Base-by-base conservation (phyloP, 53 echinoderm and acorn worm species). In the Henricia sp. region DNA sequence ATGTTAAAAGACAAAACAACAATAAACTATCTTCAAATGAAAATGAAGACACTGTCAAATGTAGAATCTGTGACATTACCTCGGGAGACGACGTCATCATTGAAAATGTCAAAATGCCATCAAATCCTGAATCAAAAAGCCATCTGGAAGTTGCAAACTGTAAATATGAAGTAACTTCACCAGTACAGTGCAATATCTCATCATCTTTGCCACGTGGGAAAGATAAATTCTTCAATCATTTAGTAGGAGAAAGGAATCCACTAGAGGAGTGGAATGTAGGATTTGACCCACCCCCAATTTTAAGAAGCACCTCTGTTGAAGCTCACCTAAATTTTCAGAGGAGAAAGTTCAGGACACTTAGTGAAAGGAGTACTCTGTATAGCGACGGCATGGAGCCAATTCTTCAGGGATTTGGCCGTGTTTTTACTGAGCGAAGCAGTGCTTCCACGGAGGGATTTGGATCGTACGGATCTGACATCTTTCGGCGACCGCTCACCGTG, bases 371-470 rank as follows among this genome's bases (percentile, higher is more conserved):
- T 35, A 80, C 80, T 25, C 80, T 62, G 6, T 63, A 80, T 64
- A 80, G 80, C 20, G 80, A 80, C 29, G 63, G 80, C 8, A 62
- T 80, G 80, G 80, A 80, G 63, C 80, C 80, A 19, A 44, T 80
- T 10, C 48, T 80, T n/a, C 34, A 38, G 14, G 80, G 57, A 46
- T 63, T 62, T 44, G 64, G 80, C 17, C 64, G 64, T 17, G 30
- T 62, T 12, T 16, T 64, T 48, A 80, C 63, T 9, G 80, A 80
- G 50, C 80, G 64, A 43, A 80, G 80, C 42, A 64, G 23, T 2
- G 20, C 48, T 46, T 80, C 80, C 2, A 80, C 62, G 1, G 80
- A 80, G 63, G 80, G 80, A 8, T 80, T 80, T n/a, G 64, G 80
- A 16, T 80, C 80, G 5, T 34, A 63, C 3, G 80, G 80, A 19